These are phyloP conservation scores for Pavo muticus DNA, from an alignment of 2,113 vertebrate genomes.

Conservation along the genomic window DNA sequence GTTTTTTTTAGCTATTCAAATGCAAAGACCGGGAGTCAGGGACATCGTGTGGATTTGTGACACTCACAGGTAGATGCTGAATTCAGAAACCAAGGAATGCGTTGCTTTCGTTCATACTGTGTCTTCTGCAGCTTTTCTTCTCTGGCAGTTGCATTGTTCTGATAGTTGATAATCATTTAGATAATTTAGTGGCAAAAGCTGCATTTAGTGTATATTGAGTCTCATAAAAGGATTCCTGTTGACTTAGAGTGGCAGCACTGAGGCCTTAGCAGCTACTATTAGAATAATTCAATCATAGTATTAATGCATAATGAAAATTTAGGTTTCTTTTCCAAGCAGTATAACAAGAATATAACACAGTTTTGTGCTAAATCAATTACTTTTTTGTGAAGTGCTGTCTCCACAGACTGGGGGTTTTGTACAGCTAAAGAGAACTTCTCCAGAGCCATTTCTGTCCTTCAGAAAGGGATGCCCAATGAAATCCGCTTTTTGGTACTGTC, in stretches of 20 bases:
- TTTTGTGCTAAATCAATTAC: neutral
- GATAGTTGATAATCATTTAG: neutral
- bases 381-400: neutral
- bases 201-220: neutral
- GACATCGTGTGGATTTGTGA: neutral
- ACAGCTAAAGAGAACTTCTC: neutral
- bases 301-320: neutral
- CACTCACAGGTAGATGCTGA: neutral
- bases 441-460: neutral
- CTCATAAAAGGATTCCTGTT: neutral
- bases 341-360: neutral
- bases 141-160: neutral
- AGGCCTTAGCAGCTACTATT: neutral
- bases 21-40: neutral
- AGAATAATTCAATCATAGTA: neutral
- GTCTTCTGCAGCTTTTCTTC: neutral
- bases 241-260: neutral
- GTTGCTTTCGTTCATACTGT: neutral
- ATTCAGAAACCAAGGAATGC: fast-evolving
- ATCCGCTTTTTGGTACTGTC: neutral
- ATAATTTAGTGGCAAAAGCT: neutral
- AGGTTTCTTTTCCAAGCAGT: neutral
- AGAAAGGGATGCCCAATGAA: neutral
- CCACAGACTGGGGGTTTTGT: neutral
- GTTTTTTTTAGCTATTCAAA: neutral